phyloP scores from a whole-genome alignment of 2,797 vertebrate genomes.

The Enteromius thamalakanensis region DNA sequence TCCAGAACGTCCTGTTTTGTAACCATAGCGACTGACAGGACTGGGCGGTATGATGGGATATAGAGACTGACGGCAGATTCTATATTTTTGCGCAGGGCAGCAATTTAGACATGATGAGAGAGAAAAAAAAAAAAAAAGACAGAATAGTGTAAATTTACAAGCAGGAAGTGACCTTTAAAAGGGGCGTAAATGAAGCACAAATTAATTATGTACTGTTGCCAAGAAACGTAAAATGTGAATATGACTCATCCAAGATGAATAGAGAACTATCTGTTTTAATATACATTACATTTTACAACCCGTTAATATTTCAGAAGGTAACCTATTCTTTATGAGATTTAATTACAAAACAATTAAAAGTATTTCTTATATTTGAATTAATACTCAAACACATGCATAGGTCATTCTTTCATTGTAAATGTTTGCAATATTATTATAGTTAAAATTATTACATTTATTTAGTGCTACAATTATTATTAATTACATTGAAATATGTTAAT shows the following conservation, averaged over 20 bases:
- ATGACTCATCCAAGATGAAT: background rate
- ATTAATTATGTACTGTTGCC: background rate
- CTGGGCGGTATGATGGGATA: constrained; percentile 4
- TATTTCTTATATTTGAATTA: too few relatives aligned
- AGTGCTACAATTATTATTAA: background rate
- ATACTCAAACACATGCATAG: too few relatives aligned
- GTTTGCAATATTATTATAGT: background rate
- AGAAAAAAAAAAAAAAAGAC: background rate
- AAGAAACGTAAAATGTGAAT: background rate
- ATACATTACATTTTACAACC: background rate
- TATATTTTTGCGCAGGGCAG: background rate
- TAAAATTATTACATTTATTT: background rate
- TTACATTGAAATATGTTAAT: background rate
- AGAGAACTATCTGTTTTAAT: background rate
- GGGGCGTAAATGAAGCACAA: background rate
- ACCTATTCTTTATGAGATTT: background rate
- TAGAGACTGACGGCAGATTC: background rate
- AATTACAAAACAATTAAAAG: background rate
- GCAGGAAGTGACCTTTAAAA: background rate
- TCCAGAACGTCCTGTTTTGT: constrained; percentile 51
- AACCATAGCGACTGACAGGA: constrained; percentile 54
- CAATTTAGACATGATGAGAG: background rate
- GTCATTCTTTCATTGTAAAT: too few relatives aligned
- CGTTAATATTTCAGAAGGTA: background rate
- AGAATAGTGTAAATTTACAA: background rate